Evolutionary conservation across 2,797 vertebrate species (phyloP).

Genomic region (Ibycter americanus): DNA sequence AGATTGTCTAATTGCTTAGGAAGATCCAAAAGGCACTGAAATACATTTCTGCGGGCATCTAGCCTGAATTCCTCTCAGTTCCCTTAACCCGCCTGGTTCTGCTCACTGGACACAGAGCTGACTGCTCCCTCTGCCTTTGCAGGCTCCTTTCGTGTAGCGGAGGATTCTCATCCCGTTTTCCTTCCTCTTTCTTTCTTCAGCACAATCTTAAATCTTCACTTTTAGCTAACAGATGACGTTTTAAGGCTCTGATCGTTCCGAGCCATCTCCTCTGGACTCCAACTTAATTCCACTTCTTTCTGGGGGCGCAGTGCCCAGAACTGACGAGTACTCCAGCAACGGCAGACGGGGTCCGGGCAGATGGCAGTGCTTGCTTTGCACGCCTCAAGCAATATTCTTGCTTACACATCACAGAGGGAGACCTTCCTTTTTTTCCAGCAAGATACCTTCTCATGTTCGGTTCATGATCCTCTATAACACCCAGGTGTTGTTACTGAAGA

Average conservation of each 20-base stretch:
- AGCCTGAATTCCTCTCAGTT: neutral
- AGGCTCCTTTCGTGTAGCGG: neutral
- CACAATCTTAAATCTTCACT: neutral
- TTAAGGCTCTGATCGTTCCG: neutral
- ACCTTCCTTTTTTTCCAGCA: neutral
- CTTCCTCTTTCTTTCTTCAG: neutral
- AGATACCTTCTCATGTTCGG: neutral
- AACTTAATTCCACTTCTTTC: neutral
- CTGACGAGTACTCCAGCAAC: neutral
- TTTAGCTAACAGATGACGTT: neutral
- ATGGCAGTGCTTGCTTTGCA: neutral
- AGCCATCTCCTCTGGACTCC: neutral
- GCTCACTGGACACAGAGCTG: neutral
- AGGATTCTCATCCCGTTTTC: neutral
- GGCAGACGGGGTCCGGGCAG: neutral
- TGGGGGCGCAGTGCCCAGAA: neutral
- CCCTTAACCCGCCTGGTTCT: neutral
- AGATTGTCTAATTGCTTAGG: neutral
- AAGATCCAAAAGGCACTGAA: neutral
- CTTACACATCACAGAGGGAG: neutral
- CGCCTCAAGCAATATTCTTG: neutral
- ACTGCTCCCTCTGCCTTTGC: neutral
- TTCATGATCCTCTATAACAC: neutral
- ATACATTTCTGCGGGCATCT: neutral
- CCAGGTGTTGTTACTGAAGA: neutral